A percentile compares a stretch with the other conserved stretches of the same genome.
Conservation (phyloP, 2,888 invertebrate species). For the Leuctra nigra region DNA sequence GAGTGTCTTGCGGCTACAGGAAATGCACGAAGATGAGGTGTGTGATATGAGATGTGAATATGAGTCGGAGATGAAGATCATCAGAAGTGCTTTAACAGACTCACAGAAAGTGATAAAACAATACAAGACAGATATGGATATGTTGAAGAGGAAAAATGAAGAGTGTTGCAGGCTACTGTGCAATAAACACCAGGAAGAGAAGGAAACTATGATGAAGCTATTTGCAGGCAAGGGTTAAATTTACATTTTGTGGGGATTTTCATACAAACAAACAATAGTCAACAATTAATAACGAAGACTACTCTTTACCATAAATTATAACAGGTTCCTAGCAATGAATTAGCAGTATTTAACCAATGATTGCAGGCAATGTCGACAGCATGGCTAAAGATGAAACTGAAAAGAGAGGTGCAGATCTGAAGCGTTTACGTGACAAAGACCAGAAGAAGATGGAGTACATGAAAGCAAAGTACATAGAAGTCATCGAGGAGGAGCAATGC, state of each 20-base stretch:
- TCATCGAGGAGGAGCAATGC: constrained; percentile 3
- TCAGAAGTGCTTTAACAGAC: no score
- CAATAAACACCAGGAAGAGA: not conserved
- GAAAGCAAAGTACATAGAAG: not conserved
- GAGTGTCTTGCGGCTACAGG: constrained; percentile 49
- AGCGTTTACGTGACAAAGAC: constrained; percentile 2
- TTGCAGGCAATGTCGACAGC: not conserved
- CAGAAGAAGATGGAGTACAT: not conserved
- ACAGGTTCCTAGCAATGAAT: no score
- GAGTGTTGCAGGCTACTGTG: not conserved
- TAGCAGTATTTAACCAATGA: no score
- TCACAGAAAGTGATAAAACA: no score
- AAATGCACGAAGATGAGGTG: constrained; percentile 47
- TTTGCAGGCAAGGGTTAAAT: no score
- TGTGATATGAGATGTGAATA: constrained; percentile 44
- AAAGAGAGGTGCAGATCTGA: constrained; percentile 7
- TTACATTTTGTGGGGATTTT: no score
- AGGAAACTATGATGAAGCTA: no score
- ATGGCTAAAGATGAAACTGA: not conserved
- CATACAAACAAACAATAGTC: not conserved
- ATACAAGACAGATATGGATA: constrained; percentile 8
- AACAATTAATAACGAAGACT: not conserved
- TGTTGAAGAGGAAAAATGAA: not conserved
- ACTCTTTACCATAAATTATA: not conserved
- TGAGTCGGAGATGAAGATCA: constrained; percentile 48